Percentiles rank a stretch among this genome's conserved stretches.
phyloP scores from a whole-genome alignment of 2,113 vertebrate species.

The Nyctibius bracteatus region DNA sequence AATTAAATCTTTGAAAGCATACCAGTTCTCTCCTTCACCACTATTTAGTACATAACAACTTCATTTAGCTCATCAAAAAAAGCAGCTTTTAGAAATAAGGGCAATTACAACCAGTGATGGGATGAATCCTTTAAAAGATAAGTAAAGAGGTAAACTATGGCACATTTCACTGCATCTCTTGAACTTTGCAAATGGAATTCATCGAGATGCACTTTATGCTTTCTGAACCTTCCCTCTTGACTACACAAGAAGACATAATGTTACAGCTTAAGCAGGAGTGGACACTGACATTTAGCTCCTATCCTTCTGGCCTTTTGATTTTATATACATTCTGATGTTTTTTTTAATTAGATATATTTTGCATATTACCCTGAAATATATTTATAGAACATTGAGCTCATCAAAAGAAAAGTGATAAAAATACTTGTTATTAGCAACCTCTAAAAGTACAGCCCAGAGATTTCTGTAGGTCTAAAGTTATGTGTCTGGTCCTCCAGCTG shows the following conservation, averaged over 20 bases:
- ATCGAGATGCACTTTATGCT: neutral
- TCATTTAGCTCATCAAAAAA: constrained; percentile 26
- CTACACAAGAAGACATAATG: neutral
- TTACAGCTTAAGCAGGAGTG: neutral
- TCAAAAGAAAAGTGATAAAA: neutral
- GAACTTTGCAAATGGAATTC: neutral
- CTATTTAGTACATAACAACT: neutral
- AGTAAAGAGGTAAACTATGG: neutral
- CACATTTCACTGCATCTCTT: neutral
- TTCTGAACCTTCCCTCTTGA: neutral
- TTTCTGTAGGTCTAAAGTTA: neutral
- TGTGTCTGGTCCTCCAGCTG: neutral
- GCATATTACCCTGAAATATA: neutral
- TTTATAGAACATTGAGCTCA: neutral
- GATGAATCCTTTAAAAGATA: neutral
- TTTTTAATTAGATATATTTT: neutral
- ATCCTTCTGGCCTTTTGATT: neutral
- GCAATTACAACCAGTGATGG: neutral
- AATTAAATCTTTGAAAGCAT: constrained; percentile 43
- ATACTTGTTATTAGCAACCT: neutral
- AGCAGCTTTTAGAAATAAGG: constrained; percentile 30
- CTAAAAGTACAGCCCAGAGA: neutral
- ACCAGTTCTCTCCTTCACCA: constrained; percentile 5
- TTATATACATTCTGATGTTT: neutral
- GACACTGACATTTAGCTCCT: neutral